Evolutionary conservation across 2,113 vertebrate genomes (phyloP), one percentile per base, ranked within the genome.

Genomic region (Suncus etruscus): DNA sequence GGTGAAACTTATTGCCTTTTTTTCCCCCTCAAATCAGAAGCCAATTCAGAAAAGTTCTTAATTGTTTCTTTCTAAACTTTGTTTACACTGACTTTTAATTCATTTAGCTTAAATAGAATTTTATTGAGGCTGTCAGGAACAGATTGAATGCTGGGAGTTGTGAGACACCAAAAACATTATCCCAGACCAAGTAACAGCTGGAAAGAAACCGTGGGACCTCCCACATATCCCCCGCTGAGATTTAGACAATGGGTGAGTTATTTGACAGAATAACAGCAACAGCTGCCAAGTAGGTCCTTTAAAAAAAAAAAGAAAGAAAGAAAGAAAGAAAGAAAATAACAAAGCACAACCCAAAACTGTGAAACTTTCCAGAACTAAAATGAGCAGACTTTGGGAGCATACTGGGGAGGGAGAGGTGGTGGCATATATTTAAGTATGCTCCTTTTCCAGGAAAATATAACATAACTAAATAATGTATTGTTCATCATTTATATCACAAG

Each of bases 81-180:
- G 84, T 93, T 93, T 91, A 78, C 0, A 65, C 32, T 0, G 45
- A 89, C 88, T 93, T 96, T 95, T 94, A 96, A 95, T 92, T 95
- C 93, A 89, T 94, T 97, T 96, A 93, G 76, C 81, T 94, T 94
- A 94, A 96, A 82, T 89, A 77, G 81, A 82, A 93, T 95, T 94
- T 95, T 95, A 96, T 95, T 95, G 94, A 95, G 86, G 83, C 61
- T 95, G 92, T 95, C 94, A 96, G 91, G 50, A 93, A n/a, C 86
- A 86, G 92, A 86, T 83, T 79, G 91, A 94, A 95, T 94, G 93
- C 93, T 94, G 92, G 89, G 91, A 93, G 80, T 84, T 89, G 32
- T 81, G 48, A 10, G 90, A 81, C 94, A 89, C 76, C 83, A 78
- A 94, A 94, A 95, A 86, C 92, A 92, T 95, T 90, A 95, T 94